phyloP scores from a whole-genome alignment of 1,140 invertebrate genomes.

The Diorhabda sublineata region DNA sequence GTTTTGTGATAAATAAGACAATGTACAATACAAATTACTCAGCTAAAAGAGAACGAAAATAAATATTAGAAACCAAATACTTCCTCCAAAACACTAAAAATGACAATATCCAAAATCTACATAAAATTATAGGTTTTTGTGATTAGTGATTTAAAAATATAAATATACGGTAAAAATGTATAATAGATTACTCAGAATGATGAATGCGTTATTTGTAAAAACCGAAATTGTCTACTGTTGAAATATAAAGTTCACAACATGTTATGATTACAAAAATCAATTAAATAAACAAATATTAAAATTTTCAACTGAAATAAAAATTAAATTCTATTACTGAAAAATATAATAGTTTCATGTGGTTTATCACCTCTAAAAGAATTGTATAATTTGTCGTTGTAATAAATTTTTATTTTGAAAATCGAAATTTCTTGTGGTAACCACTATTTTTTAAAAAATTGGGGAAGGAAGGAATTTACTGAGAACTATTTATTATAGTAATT shows the following conservation, averaged over 20 bases:
- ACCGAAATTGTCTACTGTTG: not conserved
- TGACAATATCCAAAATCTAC: slow-evolving; percentile 25
- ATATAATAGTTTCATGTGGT: too few species aligned
- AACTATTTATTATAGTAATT: too few species aligned
- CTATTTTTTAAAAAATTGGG: too few species aligned
- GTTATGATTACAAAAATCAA: not conserved
- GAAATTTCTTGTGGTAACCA: too few species aligned
- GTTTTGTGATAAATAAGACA: not conserved
- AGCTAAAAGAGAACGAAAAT: slow-evolving; percentile 2
- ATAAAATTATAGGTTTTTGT: slow-evolving; percentile 17
- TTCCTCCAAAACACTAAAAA: slow-evolving; percentile 17
- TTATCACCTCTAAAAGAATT: too few species aligned
- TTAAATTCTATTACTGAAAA: too few species aligned
- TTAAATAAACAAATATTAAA: too few species aligned
- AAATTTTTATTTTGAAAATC: too few species aligned
- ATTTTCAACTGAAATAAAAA: too few species aligned
- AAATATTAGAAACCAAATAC: not conserved
- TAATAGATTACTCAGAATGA: slow-evolving; percentile 23
- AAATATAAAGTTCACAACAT: not conserved
- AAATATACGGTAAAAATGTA: slow-evolving; percentile 22
- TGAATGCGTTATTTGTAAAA: not conserved
- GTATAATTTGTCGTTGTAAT: too few species aligned
- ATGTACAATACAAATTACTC: slow-evolving; percentile 1
- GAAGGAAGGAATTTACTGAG: too few species aligned
- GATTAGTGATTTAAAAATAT: slow-evolving; percentile 24